Evolutionary conservation across 1,140 invertebrate genomes (phyloP).

Genomic region (Zophobas atratus): DNA sequence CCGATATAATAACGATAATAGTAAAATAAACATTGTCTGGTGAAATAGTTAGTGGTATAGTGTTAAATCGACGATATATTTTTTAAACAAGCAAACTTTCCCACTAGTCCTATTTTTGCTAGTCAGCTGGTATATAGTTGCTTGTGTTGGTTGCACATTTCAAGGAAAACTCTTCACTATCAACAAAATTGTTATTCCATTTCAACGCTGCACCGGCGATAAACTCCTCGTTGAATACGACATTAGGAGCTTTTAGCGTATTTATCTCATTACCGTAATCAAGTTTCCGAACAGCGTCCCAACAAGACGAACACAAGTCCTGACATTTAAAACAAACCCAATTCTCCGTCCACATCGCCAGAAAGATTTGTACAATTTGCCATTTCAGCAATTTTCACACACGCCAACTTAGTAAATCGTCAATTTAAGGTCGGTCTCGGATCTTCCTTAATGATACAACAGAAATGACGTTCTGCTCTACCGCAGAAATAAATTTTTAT

Average conservation of each 20-base stretch:
- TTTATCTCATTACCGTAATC: conserved; percentile 28
- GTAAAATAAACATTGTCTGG: too few species aligned
- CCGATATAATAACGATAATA: too few species aligned
- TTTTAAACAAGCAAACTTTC: too few species aligned
- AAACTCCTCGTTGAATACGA: conserved; percentile 25
- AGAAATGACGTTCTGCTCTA: conserved; percentile 4
- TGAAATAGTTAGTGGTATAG: too few species aligned
- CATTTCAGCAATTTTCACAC: not conserved
- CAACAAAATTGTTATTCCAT: conserved; percentile 12
- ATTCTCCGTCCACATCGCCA: not conserved
- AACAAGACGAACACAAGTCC: not conserved
- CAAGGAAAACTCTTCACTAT: not conserved
- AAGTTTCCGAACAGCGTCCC: conserved; percentile 4
- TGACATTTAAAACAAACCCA: not conserved
- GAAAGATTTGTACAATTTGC: not conserved
- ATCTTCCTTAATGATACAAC: not conserved
- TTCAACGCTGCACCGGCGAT: conserved; percentile 9
- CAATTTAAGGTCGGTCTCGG: not conserved
- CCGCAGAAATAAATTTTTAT: conserved; percentile 26
- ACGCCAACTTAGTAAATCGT: not conserved
- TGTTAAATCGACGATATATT: too few species aligned
- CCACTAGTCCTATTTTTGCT: too few species aligned
- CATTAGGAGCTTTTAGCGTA: conserved; percentile 29
- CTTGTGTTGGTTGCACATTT: too few species aligned
- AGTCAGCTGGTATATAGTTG: too few species aligned